phyloP scores from a whole-genome alignment of 2,888 invertebrate genomes.

The Torymus texanus region DNA sequence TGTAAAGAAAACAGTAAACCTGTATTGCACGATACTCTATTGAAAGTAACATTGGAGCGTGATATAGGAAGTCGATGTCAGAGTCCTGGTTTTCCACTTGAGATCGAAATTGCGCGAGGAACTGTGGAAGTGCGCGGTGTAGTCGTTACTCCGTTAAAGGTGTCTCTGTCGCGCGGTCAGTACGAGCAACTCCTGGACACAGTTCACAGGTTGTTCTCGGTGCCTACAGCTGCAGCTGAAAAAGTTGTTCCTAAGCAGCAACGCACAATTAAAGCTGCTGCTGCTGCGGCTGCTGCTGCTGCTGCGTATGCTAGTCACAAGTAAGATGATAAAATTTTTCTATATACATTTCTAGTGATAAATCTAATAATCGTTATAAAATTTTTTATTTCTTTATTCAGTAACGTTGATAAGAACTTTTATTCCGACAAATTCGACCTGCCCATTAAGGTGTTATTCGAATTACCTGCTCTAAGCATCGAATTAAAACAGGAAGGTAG shows the following conservation, averaged over 20 bases:
- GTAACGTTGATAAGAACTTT: constrained; percentile 60
- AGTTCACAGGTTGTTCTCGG: constrained; percentile 72
- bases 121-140: constrained; percentile 78
- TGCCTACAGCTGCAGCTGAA: constrained; percentile 70
- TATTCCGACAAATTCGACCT: constrained; percentile 69
- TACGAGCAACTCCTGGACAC: constrained; percentile 93
- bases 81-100: constrained; percentile 64
- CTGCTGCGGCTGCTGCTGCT: constrained; percentile 62
- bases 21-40: constrained; percentile 91
- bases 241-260: constrained; percentile 67
- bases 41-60: constrained; percentile 83
- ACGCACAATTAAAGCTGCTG: constrained; percentile 66
- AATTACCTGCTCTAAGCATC: constrained; percentile 84
- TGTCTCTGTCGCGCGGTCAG: constrained; percentile 89
- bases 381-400: neutral
- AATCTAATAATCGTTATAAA: too few relatives aligned
- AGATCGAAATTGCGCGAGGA: constrained; percentile 63
- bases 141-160: constrained; percentile 89
- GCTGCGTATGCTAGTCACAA: constrained; percentile 13
- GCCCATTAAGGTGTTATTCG: constrained; percentile 80
- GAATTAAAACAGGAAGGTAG: constrained; percentile 85
- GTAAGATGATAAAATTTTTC: neutral
- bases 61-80: constrained; percentile 62
- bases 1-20: constrained; percentile 86
- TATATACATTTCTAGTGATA: neutral